Evolutionary conservation across 2,888 invertebrate species (phyloP), one percentile per base, ranked within the genome.

Genomic region (Megaustenia siamemsis): DNA sequence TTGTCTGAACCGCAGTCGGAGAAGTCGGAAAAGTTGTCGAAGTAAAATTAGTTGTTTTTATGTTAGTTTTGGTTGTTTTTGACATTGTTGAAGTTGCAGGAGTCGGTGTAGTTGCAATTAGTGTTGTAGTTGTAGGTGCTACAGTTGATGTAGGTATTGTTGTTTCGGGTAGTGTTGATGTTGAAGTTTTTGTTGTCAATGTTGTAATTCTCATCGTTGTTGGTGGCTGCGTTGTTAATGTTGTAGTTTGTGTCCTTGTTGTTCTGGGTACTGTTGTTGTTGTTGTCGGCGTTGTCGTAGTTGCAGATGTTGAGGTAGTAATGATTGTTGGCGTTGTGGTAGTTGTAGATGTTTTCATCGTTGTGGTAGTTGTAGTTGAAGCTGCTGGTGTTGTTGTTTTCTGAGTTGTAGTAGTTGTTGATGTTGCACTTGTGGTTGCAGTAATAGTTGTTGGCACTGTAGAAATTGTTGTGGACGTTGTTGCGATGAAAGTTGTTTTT

Each of bases 231-330:
- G 73, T 15, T 12, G 85, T 28, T 32, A 49, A 43, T 6, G 83
- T 35, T 4, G 80, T 43, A 15, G 82, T 40, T 49, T 21, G 66
- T 32, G 75, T 53, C 53, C 81, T 79, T 63, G 83, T 43, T 45
- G 68, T 63, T 8, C 45, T 35, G 35, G 78, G 49, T 38, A 73
- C 12, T 24, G 45, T 24, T 40, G 32, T 28, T n/a, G 78, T 28
- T 21, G 73, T 32, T 8, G 73, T 24, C 32, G 82, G 35, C 43
- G 80, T 18, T 6, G 76, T 21, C n/a, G 77, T 28, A 35, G 38
- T 43, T 71, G 71, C 28, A 10, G 45, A 45, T 56, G 21, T 69
- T 21, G 12, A 4, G 1, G 76, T 53, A 15, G 85, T 79, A 15
- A 56, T 68, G 0, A 24, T 53, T n/a, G 68, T 3, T 32, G 15